Percentiles rank a stretch among this genome's conserved stretches.
phyloP scores from a whole-genome alignment of 2,888 invertebrate species.

The Drosophila limbata region DNA sequence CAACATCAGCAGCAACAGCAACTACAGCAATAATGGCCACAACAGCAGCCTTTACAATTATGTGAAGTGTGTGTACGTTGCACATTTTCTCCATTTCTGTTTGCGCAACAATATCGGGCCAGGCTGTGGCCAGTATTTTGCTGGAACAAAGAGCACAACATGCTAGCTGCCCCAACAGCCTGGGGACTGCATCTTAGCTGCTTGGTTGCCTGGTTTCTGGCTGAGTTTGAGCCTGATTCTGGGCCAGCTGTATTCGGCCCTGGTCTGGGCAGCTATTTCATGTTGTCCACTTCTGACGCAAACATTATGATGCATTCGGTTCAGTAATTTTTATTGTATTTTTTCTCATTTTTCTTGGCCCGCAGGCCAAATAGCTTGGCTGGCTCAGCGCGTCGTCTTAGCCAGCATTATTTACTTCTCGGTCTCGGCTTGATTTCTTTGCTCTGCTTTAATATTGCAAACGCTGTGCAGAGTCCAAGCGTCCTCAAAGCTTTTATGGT shows the following conservation, averaged over 20 bases:
- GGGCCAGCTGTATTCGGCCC: conserved; percentile 17
- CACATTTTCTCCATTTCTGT: conserved; percentile 37
- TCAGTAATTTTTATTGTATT: conserved; percentile 79
- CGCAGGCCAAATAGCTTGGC: conserved; percentile 28
- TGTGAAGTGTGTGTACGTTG: conserved; percentile 56
- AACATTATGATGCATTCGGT: conserved; percentile 80
- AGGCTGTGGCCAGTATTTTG: conserved; percentile 34
- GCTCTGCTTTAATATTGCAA: conserved; percentile 65
- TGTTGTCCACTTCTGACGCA: conserved; percentile 77
- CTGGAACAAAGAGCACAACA: conserved; percentile 63
- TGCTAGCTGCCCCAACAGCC: conserved; percentile 15
- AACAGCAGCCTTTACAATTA: conserved; percentile 49
- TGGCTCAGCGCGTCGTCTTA: conserved; percentile 26
- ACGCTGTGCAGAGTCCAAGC: conserved; percentile 32
- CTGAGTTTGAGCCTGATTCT: conserved; percentile 6
- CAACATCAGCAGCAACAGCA: conserved; percentile 25
- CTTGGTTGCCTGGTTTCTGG: conserved; percentile 16
- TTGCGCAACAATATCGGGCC: conserved; percentile 27
- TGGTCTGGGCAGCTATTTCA: conserved; percentile 52
- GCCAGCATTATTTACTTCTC: conserved; percentile 42
- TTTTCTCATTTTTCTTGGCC: conserved; percentile 57
- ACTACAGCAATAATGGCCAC: conserved; percentile 10
- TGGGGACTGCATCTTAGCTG: conserved; percentile 26
- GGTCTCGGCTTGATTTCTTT: conserved; percentile 45
- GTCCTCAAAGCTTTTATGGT: conserved; percentile 58